Base-by-base conservation (phyloP, 2,113 vertebrate species). In the Tretioscincus oriximinensis region DNA sequence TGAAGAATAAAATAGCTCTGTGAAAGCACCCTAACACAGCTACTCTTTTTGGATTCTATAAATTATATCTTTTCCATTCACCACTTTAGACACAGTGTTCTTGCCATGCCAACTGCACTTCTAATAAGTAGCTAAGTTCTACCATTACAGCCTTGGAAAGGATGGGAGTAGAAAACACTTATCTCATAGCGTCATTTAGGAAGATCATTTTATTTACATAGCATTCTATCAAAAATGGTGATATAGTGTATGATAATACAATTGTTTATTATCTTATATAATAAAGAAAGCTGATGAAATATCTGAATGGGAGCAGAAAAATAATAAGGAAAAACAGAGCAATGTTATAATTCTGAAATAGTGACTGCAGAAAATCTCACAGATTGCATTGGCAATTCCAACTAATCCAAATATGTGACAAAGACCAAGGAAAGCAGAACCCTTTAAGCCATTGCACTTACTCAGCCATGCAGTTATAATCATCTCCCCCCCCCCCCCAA, bases 381-480 rank as follows among this genome's bases (percentile, higher is more conserved):
- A 66, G 70, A 47, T 35, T 63, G 20, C 20, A 78, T 3, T 76
- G 75, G 9, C 29, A 83, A 67, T 28, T 88, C 81, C 80, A 83
- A 4, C 1, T 84, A 83, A 69, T 70, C 20, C 74, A 78, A 75
- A 80, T 78, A 61, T 83, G 72, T 85, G 16, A 79, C n/a, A 18
- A 78, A 85, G 24, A 11, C 3, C 88, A 89, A 81, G 14, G 73
- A 89, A 81, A 77, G 84, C 81, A 87, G 66, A 20, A 84, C 35
- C 45, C 73, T 35, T 80, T 51, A 79, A 47, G 68, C 81, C 60
- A 70, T 74, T 83, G 31, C 86, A 73, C 41, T 90, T 91, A 65
- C 81, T 80, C 83, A 72, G 20, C 6, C 14, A 66, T 20, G 65
- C 79, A 90, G 76, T 87, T 89, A 83, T 73, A 88, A 87, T 81